Conservation (phyloP, 2,888 invertebrate species). For the Watsonalla binaria region DNA sequence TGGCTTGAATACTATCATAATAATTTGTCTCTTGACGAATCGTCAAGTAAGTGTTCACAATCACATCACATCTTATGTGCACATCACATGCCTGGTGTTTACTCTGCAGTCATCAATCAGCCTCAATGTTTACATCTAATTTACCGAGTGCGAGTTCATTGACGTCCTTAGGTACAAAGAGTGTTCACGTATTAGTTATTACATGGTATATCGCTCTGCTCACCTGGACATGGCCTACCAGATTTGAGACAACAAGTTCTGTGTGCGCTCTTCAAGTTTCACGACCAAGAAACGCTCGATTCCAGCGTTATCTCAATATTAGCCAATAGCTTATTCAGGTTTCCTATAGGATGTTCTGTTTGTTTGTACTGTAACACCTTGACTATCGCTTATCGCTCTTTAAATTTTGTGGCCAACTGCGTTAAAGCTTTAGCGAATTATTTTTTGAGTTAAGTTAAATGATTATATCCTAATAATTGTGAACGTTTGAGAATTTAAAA, state of each 20-base stretch:
- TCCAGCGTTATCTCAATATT: not conserved
- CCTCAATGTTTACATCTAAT: constrained; percentile 23
- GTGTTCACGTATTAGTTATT: not conserved
- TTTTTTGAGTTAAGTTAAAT: too few species aligned
- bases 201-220: not conserved
- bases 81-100: constrained; percentile 9
- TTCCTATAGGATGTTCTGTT: constrained; percentile 19
- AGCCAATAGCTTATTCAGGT: constrained; percentile 11
- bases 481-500: too few species aligned
- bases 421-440: too few species aligned
- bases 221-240: not conserved
- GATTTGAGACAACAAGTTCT: too few species aligned
- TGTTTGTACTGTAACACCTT: constrained; percentile 3
- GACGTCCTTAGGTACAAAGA: constrained; percentile 13
- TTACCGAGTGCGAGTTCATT: constrained; percentile 31
- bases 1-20: too few species aligned
- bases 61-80: constrained; percentile 2
- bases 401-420: not conserved
- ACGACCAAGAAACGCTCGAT: not conserved
- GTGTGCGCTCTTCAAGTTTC: too few species aligned
- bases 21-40: too few species aligned
- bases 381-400: not conserved
- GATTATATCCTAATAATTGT: too few species aligned
- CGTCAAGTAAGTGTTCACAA: not conserved
- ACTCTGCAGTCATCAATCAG: constrained; percentile 29